phyloP scores from a whole-genome alignment of 1,140 invertebrate genomes.

The Caerostris extrusa region DNA sequence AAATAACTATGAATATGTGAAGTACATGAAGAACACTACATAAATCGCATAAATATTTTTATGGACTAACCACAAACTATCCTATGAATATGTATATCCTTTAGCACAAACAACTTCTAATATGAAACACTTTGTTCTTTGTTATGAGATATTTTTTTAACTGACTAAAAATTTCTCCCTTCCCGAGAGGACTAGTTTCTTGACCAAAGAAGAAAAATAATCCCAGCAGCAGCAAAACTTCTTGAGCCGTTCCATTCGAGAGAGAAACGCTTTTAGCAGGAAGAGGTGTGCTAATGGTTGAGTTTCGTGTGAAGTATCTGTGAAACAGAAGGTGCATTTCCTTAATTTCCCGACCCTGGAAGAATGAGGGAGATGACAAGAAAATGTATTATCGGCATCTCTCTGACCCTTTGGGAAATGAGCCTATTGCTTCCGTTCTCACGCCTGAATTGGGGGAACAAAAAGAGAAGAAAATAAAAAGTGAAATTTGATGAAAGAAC shows the following conservation, averaged over 20 bases:
- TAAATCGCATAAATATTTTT: too few relatives aligned
- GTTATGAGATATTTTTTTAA: neutral
- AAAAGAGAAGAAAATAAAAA: neutral
- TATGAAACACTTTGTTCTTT: too few relatives aligned
- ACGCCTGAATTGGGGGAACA: neutral
- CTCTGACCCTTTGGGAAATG: neutral
- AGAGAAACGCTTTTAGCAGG: constrained; percentile 48
- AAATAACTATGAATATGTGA: too few relatives aligned
- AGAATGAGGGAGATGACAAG: constrained; percentile 21
- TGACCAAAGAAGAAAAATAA: neutral
- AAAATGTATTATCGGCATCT: constrained; percentile 42
- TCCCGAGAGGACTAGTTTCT: neutral
- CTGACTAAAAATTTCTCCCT: neutral
- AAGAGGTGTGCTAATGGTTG: constrained; percentile 56
- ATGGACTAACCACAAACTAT: too few relatives aligned
- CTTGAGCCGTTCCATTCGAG: neutral
- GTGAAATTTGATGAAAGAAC: neutral
- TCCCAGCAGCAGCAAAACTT: neutral
- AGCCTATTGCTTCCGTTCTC: neutral
- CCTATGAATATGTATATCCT: too few relatives aligned
- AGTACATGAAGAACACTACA: too few relatives aligned
- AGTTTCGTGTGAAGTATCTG: constrained; percentile 61
- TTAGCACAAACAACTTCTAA: too few relatives aligned
- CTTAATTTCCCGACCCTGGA: constrained; percentile 34
- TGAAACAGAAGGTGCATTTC: constrained; percentile 58